Percentiles rank a stretch among this genome's conserved stretches.
These are phyloP conservation scores for Vimba vimba DNA, from an alignment of 2,113 vertebrate species.

Conservation along the genomic window DNA sequence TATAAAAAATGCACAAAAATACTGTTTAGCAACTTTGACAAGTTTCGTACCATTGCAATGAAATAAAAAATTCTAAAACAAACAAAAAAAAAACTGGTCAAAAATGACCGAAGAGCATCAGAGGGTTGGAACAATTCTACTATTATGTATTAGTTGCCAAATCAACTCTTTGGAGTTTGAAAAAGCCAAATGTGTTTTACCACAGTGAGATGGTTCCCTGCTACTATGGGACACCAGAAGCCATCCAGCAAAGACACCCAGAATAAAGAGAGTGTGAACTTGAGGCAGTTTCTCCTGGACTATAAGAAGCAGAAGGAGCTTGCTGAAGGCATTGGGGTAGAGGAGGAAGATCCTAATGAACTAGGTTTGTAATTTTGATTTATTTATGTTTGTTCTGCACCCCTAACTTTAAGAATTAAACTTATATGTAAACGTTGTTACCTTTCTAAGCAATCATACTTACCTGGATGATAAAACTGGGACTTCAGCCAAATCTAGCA, in stretches of 20 bases:
- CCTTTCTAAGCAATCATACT: not conserved
- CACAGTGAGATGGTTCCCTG: constrained; percentile 81
- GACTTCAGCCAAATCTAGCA: not conserved
- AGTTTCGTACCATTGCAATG: no score
- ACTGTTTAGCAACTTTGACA: no score
- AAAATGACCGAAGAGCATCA: no score
- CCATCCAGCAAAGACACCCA: not conserved
- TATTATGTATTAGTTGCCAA: not conserved
- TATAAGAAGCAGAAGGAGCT: constrained; percentile 83
- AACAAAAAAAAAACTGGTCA: no score
- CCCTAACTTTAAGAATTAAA: not conserved
- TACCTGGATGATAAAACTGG: not conserved
- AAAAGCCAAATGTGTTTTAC: not conserved
- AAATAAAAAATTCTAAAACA: no score
- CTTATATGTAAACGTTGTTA: not conserved
- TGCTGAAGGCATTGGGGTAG: constrained; percentile 80
- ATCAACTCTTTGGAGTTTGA: not conserved
- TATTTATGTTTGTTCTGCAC: not conserved
- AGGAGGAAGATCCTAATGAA: constrained; percentile 63
- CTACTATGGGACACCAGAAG: not conserved
- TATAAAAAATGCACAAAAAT: no score
- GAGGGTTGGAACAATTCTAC: not conserved
- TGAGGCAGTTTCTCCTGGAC: constrained; percentile 81
- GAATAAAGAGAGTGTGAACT: constrained; percentile 57
- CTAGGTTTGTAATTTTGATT: constrained; percentile 59